Conservation (phyloP, 1,140 invertebrate genomes). For the Cecropterus lyciades region DNA sequence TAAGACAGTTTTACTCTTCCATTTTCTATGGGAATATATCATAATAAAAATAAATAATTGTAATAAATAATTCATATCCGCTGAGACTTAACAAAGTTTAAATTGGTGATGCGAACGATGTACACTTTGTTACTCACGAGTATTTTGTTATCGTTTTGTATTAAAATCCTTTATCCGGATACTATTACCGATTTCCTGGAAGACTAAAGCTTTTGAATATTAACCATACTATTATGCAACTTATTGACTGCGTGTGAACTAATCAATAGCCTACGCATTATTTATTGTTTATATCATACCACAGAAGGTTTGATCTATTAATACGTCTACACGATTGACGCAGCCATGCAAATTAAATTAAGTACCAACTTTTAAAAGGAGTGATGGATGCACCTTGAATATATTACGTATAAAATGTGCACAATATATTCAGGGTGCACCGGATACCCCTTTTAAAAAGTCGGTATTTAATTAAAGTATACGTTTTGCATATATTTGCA, state of each 20-base stretch:
- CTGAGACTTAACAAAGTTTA: background rate
- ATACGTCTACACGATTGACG: background rate
- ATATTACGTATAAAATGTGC: too few relatives aligned
- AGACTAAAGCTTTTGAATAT: conserved; percentile 13
- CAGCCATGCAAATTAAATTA: background rate
- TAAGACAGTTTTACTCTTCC: too few relatives aligned
- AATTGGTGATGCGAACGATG: background rate
- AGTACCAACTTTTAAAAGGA: too few relatives aligned
- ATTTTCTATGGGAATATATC: too few relatives aligned
- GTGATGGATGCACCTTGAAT: too few relatives aligned
- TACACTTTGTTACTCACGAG: conserved; percentile 9
- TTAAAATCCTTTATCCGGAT: conserved; percentile 26
- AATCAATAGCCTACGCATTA: background rate
- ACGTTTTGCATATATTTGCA: too few relatives aligned
- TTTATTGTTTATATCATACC: background rate
- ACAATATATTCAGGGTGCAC: too few relatives aligned
- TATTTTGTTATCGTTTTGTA: conserved; percentile 1
- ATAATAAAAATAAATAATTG: background rate
- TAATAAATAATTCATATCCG: background rate
- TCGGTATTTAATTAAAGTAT: too few relatives aligned
- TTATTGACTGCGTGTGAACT: conserved; percentile 4
- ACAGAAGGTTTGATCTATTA: background rate
- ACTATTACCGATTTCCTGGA: conserved; percentile 22
- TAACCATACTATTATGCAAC: conserved; percentile 33
- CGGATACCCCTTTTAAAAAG: too few relatives aligned